These are phyloP conservation scores for Pristionchus exspectatus DNA, from an alignment of 2,888 invertebrate genomes.

Conservation along the genomic window DNA sequence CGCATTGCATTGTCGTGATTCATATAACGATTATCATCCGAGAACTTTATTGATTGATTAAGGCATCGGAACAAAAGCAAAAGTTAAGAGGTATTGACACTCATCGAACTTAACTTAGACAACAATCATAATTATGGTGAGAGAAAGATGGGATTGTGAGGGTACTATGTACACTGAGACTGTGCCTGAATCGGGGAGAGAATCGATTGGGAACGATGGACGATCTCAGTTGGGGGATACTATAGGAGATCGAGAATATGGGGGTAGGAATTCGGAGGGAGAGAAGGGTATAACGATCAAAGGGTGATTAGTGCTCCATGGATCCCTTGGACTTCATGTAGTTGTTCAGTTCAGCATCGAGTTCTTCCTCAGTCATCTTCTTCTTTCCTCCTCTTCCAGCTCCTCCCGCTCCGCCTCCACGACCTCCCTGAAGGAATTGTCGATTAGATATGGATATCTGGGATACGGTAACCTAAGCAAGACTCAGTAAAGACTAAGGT, in stretches of 20 bases:
- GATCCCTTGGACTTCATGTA: constrained; percentile 53
- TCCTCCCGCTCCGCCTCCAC: constrained; percentile 28
- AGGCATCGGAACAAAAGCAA: not conserved
- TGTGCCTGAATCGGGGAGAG: not conserved
- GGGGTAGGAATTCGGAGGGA: not conserved
- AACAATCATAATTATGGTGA: constrained; percentile 30
- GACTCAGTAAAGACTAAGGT: not conserved
- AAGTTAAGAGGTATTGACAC: constrained; percentile 17
- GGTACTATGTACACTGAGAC: constrained; percentile 45
- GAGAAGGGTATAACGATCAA: not conserved
- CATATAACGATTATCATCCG: not conserved
- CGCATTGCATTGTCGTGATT: not conserved
- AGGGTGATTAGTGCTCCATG: not conserved
- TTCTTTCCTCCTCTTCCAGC: not conserved
- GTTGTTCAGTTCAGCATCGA: constrained; percentile 47
- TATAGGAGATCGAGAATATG: not conserved
- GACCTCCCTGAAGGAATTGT: constrained; percentile 12
- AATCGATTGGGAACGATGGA: not conserved
- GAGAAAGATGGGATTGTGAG: not conserved
- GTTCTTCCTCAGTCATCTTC: not conserved
- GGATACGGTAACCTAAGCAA: not conserved
- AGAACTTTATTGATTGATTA: constrained; percentile 26
- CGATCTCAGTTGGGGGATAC: constrained; percentile 10
- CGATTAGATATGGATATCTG: not conserved
- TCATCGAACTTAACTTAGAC: not conserved